Evolutionary conservation across 1,140 invertebrate species (phyloP), one percentile per base, ranked within the genome.

Genomic region (Panagrolaimus sp.): DNA sequence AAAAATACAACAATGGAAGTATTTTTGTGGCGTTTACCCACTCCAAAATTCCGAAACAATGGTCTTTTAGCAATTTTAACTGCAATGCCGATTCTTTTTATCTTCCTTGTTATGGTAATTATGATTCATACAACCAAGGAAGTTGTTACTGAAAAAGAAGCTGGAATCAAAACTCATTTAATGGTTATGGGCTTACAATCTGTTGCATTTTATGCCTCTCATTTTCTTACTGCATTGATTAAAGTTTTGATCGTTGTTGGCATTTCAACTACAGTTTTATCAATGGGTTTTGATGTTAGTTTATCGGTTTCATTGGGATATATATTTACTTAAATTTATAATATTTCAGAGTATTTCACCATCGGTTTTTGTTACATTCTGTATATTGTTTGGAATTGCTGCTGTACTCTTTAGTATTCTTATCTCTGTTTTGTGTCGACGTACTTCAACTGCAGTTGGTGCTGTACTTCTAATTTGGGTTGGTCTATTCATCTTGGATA

Each of bases 91-190:
- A 43, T 70, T 6, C 32, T 76, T 7, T 76, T 77, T 73, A 48
- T 44, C 26, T 45, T 78, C 21, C 15, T 77, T 38, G 44, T 76
- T 17, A 21, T 71, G 8, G 43, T 55, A 14, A 67, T 63, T 15
- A 64, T 79, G 32, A n/a, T 77, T n/a, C 77, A 78, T 43, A 76
- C 73, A n/a, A 52, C 68, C 2, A 76, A 73, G 43, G 72, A 76
- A 43, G 79, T 77, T 65, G 73, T 77, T 63, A 32, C 66, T n/a
- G 75, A 77, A 58, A 77, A 77, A 64, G 75, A 77, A 32, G 73
- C 77, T 44, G 77, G 77, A 26, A 77, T 77, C 21, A 79, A 79
- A 68, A 78, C 75, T 21, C 79, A 78, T 46, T 76, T 76, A 77
- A 62, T 77, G 55, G 77, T 78, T 10, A 76, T 76, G 75, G 75